Conservation (phyloP, 2,113 vertebrate genomes). For the Dascyllus trimaculatus region DNA sequence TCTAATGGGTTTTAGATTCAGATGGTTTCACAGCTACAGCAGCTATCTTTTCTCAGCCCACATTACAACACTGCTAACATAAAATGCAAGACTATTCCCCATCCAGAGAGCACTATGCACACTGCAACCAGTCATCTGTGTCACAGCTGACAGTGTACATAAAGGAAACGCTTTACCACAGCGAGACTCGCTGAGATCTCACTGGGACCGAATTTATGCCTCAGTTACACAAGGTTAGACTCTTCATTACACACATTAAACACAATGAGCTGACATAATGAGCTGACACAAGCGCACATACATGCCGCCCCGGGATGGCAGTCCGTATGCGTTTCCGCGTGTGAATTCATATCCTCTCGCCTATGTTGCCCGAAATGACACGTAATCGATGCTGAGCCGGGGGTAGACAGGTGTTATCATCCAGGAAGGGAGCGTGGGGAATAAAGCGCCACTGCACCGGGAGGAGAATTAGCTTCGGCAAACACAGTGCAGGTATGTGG, state of each 20-base stretch:
- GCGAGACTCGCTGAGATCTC: background rate
- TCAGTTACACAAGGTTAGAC: background rate
- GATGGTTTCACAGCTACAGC: constrained; percentile 1
- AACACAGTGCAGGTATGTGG: constrained; percentile 11
- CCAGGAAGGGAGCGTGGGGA: constrained; percentile 2
- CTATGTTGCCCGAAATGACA: background rate
- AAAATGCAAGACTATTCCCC: constrained; percentile 10
- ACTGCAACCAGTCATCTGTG: constrained; percentile 11
- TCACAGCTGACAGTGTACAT: constrained; percentile 20
- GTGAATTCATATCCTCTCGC: background rate
- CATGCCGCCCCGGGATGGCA: background rate
- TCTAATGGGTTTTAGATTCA: constrained; percentile 13
- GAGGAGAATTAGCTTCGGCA: constrained; percentile 18
- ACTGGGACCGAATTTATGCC: background rate
- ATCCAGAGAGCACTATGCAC: background rate
- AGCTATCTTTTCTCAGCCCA: constrained; percentile 25
- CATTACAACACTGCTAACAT: constrained; percentile 34
- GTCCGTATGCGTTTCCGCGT: background rate
- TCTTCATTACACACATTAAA: constrained; percentile 12
- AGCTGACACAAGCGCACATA: background rate
- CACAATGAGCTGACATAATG: background rate
- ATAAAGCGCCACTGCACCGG: constrained; percentile 28
- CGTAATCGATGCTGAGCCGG: constrained; percentile 9
- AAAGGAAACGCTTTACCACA: background rate
- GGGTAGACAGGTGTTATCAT: constrained; percentile 18